Evolutionary conservation across 2,888 invertebrate species (phyloP), one percentile per base, ranked within the genome.

Genomic region (Ligdia adustata): DNA sequence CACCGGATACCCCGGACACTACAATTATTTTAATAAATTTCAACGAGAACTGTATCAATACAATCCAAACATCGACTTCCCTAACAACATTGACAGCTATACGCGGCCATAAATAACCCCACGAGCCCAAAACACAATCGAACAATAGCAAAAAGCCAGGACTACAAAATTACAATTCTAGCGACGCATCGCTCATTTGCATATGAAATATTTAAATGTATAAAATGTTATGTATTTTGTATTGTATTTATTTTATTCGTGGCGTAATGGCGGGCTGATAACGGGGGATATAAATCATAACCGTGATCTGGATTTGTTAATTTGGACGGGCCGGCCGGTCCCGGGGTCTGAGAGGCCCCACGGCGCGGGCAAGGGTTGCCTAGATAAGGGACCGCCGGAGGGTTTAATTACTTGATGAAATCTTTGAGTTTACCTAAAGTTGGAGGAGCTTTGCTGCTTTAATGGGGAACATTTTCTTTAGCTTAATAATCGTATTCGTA

Each of bases 301-400:
- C 72, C 66, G 71, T 76, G 77, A 81, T 82, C 75, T 79, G 80
- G 80, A 79, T 83, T 82, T 79, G 85, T 85, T 84, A 83, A 83
- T 82, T 75, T 75, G 55, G 72, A 45, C 43, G 48, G 45, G 22
- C 16, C 16, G 22, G 7, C 22, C 1, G 22, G 22, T 3, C 22
- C 22, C 6, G 22, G 31, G 44, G 32, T 40, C 39, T 44, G 5
- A 4, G 14, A 27, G 44, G 46, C 50, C 51, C 40, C 26, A 28
- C 63, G 48, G 59, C 61, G 38, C 27, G 24, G 48, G 41, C 48
- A 71, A 73, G 78, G 79, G 76, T 77, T 72, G 69, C 11, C 22
- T 22, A 42, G 42, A 38, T 42, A 42, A 43, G 24, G 22, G 24
- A 27, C 16, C 20, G 32, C 15, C 11, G 33, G 7, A 38, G 28